These are phyloP conservation scores for Gadus macrocephalus DNA, from an alignment of 2,113 vertebrate genomes.

Conservation along the genomic window DNA sequence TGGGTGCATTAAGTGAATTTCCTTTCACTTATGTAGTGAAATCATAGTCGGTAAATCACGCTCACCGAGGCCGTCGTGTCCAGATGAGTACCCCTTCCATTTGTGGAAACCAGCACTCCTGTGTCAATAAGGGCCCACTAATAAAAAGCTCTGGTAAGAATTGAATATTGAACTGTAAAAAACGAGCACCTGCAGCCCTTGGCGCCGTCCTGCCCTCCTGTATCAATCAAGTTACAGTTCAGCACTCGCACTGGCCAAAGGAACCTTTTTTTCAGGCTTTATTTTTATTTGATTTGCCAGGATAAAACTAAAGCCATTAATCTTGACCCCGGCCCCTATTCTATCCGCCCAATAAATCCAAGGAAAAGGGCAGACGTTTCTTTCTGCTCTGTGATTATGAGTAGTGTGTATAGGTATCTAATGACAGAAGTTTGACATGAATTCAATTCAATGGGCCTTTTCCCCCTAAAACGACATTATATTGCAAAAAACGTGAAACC, in stretches of 20 bases:
- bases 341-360: slow-evolving; percentile 60
- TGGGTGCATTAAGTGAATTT: slow-evolving; percentile 41
- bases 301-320: slow-evolving; percentile 64
- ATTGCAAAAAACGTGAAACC: slow-evolving; percentile 43
- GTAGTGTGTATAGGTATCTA: slow-evolving; percentile 47
- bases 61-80: slow-evolving; percentile 30
- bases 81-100: slow-evolving; percentile 57
- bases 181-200: slow-evolving; percentile 72
- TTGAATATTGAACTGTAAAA: slow-evolving; percentile 61
- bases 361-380: slow-evolving; percentile 39
- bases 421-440: slow-evolving; percentile 52
- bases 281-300: slow-evolving; percentile 73
- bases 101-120: slow-evolving; percentile 56
- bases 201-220: slow-evolving; percentile 39
- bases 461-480: slow-evolving; percentile 30
- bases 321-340: slow-evolving; percentile 46
- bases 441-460: slow-evolving; percentile 52
- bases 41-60: slow-evolving; percentile 56
- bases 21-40: slow-evolving; percentile 39
- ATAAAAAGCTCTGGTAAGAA: slow-evolving; percentile 60
- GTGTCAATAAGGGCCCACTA: slow-evolving; percentile 55
- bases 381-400: slow-evolving; percentile 41
- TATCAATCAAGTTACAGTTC: slow-evolving; percentile 65
- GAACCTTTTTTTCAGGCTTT: slow-evolving; percentile 63
- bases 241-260: slow-evolving; percentile 43